Percentiles rank a stretch among this genome's conserved stretches.
phyloP scores from a whole-genome alignment of 2,113 vertebrate genomes.

The Coryphaenoides rupestris region DNA sequence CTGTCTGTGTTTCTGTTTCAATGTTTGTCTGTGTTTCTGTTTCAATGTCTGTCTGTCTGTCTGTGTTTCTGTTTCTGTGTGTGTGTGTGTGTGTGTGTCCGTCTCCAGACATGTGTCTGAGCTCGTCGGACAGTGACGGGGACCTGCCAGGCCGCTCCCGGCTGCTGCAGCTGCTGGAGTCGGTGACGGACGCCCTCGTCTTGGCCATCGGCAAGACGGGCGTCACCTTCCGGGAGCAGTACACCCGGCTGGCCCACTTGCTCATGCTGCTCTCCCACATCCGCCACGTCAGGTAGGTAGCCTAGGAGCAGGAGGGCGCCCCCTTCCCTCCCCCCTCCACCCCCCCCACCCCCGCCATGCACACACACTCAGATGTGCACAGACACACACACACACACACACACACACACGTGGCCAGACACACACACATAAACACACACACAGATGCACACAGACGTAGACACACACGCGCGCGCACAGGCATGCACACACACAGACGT shows the following conservation, averaged over 20 bases:
- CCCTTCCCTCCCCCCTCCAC: no score
- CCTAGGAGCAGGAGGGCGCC: neutral
- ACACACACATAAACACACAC: no score
- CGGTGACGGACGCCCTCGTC: conserved; percentile 88
- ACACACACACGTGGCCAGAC: no score
- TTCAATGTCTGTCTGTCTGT: neutral
- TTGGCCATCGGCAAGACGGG: conserved; percentile 91
- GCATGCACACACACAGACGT: no score
- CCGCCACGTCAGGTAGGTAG: conserved; percentile 87
- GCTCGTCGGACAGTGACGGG: conserved; percentile 69
- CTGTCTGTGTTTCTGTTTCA: neutral
- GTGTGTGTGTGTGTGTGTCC: neutral
- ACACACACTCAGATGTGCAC: no score
- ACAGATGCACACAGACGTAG: no score
- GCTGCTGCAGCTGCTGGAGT: conserved; percentile 81
- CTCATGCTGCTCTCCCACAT: conserved; percentile 95
- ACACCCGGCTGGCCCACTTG: conserved; percentile 87
- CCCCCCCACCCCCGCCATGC: no score
- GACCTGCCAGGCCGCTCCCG: conserved; percentile 83
- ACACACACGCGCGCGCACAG: no score
- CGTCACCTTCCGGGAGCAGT: conserved; percentile 84
- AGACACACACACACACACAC: no score
- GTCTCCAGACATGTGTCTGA: conserved; percentile 83
- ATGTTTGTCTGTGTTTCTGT: neutral
- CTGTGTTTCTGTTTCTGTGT: neutral